These are phyloP conservation scores for Montipora sp. DNA, from an alignment of 64 coral and sea anemone species.

Conservation along the genomic window DNA sequence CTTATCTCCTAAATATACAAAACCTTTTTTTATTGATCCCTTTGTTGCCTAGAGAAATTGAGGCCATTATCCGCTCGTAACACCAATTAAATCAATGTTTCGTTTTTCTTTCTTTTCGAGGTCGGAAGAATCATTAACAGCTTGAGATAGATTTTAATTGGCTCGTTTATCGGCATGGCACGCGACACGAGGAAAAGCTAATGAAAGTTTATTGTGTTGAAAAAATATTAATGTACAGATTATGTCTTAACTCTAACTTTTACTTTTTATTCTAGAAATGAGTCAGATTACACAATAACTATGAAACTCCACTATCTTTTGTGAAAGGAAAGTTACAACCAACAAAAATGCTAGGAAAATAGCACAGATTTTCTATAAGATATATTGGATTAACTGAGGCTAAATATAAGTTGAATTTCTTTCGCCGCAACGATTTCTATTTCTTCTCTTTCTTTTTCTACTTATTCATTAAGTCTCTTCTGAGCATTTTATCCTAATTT, in stretches of 20 bases:
- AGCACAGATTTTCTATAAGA: too few relatives aligned
- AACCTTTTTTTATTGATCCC: not conserved
- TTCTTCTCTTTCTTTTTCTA: not conserved
- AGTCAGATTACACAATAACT: not conserved
- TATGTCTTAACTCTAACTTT: not conserved
- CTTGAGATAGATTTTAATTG: conserved; percentile 8
- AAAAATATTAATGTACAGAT: not conserved
- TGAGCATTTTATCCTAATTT: not conserved
- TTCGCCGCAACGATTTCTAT: not conserved
- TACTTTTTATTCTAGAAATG: not conserved
- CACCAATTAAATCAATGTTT: not conserved
- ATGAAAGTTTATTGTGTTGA: not conserved
- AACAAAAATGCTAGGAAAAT: too few relatives aligned
- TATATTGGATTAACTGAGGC: too few relatives aligned
- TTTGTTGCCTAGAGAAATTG: not conserved
- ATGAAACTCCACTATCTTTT: not conserved
- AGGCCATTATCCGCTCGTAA: not conserved
- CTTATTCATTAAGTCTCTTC: too few relatives aligned
- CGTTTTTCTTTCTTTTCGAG: not conserved
- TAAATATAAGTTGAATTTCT: too few relatives aligned
- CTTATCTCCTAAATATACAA: not conserved
- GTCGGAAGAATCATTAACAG: not conserved
- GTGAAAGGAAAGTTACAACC: not conserved
- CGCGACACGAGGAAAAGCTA: conserved; percentile 31
- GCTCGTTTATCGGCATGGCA: conserved; percentile 3